Base-by-base conservation (phyloP, 1,140 invertebrate species). In the Mycetomoellerius zeteki region DNA sequence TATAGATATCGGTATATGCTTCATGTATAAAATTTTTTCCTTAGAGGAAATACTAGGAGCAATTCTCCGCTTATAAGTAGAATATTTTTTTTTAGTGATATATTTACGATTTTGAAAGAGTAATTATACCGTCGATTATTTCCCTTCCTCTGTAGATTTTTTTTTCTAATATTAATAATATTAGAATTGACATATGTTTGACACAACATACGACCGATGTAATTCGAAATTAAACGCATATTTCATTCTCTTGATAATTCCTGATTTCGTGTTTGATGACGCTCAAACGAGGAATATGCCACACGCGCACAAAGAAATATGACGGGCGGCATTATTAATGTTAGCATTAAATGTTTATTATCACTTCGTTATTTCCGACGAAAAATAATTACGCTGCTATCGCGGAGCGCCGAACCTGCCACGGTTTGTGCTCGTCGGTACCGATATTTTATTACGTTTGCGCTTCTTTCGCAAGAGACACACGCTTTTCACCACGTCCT, bases 261-360 rank as follows among this genome's bases (percentile, higher is more conserved):
- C 52, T 84, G 80, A 84, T 84, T 75, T 60, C 69, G 69, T 24
- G 33, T 47, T 84, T 75, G 69, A 81, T 81, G 65, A 27, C 33
- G 67, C 21, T 56, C 67, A 56, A 58, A 47, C 54, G 77, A 60
- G 80, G 54, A 84, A 84, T 14, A 50, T 62, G 54, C 69, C 37
- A 43, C 19, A 56, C 19, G 54, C 24, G 67, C 24, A 84, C 80
- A 84, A 84, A 84, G 80, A 84, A 84, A 75, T 84, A 73, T 84
- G 27, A 71, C 54, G 69, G 37, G 19, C 37, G 27, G 56, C 56
- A 75, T 84, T 84, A 84, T 84, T 73, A 60, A 84, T 60, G 80
- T 75, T 75, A 75, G 69, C 58, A 84, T 84, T 84, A 84, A 84
- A 84, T 84, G 80, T 84, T 84, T 84, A 75, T 84, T 84, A 84